Evolutionary conservation across 2,113 vertebrate genomes (phyloP), one percentile per base, ranked within the genome.

Genomic region (Sapayoa aenigma): DNA sequence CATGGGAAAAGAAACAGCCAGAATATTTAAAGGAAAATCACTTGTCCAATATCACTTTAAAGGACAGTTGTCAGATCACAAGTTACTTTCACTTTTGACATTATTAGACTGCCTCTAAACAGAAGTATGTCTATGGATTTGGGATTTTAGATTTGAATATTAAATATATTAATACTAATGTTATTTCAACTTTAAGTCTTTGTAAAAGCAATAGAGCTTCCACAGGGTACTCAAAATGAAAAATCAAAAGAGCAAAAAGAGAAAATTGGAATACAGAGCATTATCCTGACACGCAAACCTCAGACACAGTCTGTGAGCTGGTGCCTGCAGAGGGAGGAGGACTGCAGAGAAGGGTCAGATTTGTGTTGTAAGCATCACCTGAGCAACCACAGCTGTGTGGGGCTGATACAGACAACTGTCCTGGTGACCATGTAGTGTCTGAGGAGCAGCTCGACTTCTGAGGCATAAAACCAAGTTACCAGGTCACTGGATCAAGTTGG

Each of bases 371-470:
- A 75, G 31, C n/a, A 47, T 3, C 47, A 7, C 42, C 18, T 33
- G 24, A 46, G 50, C 17, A 4, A 52, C 6, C 8, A 74, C n/a
- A 35, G 22, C 49, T 37, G 15, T 0, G 0, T 25, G 53, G 28
- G 74, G 49, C 71, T 58, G 28, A 31, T 2, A 10, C 44, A 49
- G 4, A 30, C 21, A n/a, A 5, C 24, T n/a, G 35, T 21, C 49
- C 67, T 1, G 6, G 3, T 9, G 50, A n/a, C 9, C 16, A 39
- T 1, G 0, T 33, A 24, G 37, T 3, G 42, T 18, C 12, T n/a
- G 46, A 25, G 50, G 17, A 71, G 46, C 53, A 69, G 31, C 59
- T 73, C 76, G 37, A 15, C 13, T 28, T 1, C 44, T 19, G 11
- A 27, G 37, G 11, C 25, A 23, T 0, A 62, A 80, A 94, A 13